Evolutionary conservation across 2,113 vertebrate genomes (phyloP).

Genomic region (Saccopteryx leptura): DNA sequence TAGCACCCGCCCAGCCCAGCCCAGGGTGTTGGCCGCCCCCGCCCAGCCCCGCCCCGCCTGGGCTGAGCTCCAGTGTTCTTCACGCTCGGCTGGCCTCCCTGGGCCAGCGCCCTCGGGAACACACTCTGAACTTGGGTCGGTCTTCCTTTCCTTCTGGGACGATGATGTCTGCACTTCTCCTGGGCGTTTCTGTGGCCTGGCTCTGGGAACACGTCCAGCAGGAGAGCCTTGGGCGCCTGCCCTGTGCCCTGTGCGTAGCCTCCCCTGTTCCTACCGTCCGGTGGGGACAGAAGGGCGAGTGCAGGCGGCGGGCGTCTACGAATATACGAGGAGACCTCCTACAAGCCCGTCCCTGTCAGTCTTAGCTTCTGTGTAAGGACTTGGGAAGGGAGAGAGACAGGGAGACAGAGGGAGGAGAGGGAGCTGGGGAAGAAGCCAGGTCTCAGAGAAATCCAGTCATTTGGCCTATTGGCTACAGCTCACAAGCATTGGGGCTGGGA

Average conservation of each 20-base stretch:
- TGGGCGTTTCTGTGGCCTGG: rapidly evolving
- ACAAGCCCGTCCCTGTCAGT: rapidly evolving
- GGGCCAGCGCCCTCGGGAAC: neutral
- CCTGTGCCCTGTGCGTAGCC: rapidly evolving
- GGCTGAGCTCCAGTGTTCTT: rapidly evolving
- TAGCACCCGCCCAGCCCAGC: neutral
- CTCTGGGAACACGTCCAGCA: neutral
- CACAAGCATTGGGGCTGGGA: rapidly evolving
- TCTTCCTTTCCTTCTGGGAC: neutral
- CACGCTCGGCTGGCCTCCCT: rapidly evolving
- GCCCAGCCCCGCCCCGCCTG: neutral
- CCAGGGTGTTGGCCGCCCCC: rapidly evolving
- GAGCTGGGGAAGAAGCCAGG: rapidly evolving
- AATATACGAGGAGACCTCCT: neutral
- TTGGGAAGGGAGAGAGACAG: neutral
- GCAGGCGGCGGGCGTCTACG: rapidly evolving
- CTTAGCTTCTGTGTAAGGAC: neutral
- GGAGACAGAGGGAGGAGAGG: too few species aligned
- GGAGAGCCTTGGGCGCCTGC: neutral
- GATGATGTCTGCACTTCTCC: neutral
- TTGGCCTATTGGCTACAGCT: rapidly evolving
- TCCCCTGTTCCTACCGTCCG: rapidly evolving
- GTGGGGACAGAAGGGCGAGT: neutral
- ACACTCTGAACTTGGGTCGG: rapidly evolving
- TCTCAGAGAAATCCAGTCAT: neutral